Conservation (phyloP, 2,113 vertebrate genomes). For the Oplegnathus fasciatus region DNA sequence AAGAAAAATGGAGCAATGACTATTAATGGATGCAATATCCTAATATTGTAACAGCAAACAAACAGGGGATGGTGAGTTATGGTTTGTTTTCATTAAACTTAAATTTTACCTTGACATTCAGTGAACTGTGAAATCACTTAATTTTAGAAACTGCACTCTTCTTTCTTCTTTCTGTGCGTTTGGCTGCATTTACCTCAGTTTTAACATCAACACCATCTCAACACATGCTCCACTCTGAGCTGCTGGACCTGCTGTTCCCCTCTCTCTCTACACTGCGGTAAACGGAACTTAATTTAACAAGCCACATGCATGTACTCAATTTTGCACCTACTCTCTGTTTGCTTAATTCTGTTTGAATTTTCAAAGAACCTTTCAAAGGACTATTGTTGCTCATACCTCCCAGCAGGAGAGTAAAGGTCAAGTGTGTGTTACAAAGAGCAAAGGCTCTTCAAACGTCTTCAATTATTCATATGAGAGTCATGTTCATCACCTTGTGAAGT, state of each 20-base stretch:
- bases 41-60: not conserved
- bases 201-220: not conserved
- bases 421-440: constrained; percentile 31
- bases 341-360: not conserved
- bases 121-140: not conserved
- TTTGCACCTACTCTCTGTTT: not conserved
- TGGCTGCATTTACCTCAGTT: not conserved
- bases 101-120: no score
- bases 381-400: not conserved
- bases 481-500: constrained; percentile 42
- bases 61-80: no score
- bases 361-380: not conserved
- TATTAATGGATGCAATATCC: not conserved
- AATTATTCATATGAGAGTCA: constrained; percentile 37
- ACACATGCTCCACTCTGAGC: not conserved
- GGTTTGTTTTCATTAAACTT: not conserved
- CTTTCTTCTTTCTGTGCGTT: not conserved
- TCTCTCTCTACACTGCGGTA: not conserved
- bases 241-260: not conserved
- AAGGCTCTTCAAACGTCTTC: constrained; percentile 22
- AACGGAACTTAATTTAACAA: not conserved
- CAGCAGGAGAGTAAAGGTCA: constrained; percentile 24
- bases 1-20: not conserved
- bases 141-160: not conserved
- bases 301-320: not conserved